Base-by-base conservation (phyloP, 2,888 invertebrate species). In the Eudasyphora cyanicolor region DNA sequence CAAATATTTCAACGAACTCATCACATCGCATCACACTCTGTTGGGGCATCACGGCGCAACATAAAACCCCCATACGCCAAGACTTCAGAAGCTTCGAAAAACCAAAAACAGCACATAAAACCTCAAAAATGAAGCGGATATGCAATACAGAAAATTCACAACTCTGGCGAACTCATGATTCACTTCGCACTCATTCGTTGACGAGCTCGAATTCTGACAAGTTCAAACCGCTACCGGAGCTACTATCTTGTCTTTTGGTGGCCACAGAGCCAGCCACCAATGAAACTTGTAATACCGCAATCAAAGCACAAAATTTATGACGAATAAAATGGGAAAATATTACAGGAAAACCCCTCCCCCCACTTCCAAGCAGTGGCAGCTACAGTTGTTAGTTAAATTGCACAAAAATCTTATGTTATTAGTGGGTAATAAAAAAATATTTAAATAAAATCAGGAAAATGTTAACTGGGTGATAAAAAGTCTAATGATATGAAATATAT, bases 171-270 rank as follows among this genome's bases (percentile, higher is more conserved):
- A 78, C 17, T 21, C 6, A 67, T 19, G 32, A 76, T 49, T 71
- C 42, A 82, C 17, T 60, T 1, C 57, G 29, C 38, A 71, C 35
- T 24, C 14, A 77, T 17, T 8, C 21, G 42, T 27, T 19, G 29
- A 45, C 17, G 71, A 57, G 45, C 27, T 51, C 67, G 73, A 29
- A 24, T 45, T 42, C 49, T 76, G 81, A 79, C 78, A 84, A 78
- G 80, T 78, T 78, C 71, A 81, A 67, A 78, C 57, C 29, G 81
- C 81, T 78, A 79, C 81, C 78, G 81, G 75, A 78, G 62, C 78
- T 74, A 60, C 38, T 14, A 2, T 12, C 3, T 14, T 8, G n/a
- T n/a, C n/a, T n/a, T n/a, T n/a, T n/a, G n/a, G n/a, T n/a, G n/a
- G n/a, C 45, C 45, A 45, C 45, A 1, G 2, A 45, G n/a, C 14